Evolutionary conservation across 2,888 invertebrate genomes (phyloP), one percentile per base, ranked within the genome.

Genomic region (Agonopterix arenella): DNA sequence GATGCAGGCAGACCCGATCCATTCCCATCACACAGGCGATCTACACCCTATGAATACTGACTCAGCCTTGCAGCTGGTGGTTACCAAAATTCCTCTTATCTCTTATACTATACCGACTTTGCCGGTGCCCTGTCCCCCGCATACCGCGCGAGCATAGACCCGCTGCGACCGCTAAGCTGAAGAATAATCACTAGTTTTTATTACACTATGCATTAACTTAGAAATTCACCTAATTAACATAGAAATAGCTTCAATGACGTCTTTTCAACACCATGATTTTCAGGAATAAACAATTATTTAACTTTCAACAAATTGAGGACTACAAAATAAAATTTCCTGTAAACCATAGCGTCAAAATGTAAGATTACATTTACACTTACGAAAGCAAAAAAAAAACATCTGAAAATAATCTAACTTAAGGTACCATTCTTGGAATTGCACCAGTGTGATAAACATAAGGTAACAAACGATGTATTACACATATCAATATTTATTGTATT

Each of bases 341-440:
- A 50, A 48, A 54, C 51, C 49, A 61, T 58, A n/a, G 58, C 51
- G 61, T 37, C 16, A 40, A 16, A 38, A 40, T 16, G 47, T 40
- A n/a, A 38, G 40, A 16, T 57, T 58, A 65, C 57, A 66, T 61
- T 62, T 60, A 62, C 61, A 66, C 59, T 40, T 40, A 40, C 4
- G n/a, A 40, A 40, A n/a, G 40, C 40, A 65, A 62, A 62, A 68
- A 70, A 67, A 68, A 62, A 51, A 57, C 55, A 57, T 44, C 28
- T 16, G 16, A 49, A 36, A 52, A 28, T 64, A 64, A 62, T 28
- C 28, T 28, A 28, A 28, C 5, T n/a, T 67, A 64, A 71, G 77
- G 79, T 75, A 71, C 75, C 52, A 74, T 84, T 84, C 84, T 84
- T 81, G 64, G 83, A 84, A 84, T 76, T 58, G 77, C 69, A 80